Percentiles rank a stretch among this genome's conserved stretches.
phyloP scores from a whole-genome alignment of 2,797 vertebrate genomes.

The Fistularia tabacaria region DNA sequence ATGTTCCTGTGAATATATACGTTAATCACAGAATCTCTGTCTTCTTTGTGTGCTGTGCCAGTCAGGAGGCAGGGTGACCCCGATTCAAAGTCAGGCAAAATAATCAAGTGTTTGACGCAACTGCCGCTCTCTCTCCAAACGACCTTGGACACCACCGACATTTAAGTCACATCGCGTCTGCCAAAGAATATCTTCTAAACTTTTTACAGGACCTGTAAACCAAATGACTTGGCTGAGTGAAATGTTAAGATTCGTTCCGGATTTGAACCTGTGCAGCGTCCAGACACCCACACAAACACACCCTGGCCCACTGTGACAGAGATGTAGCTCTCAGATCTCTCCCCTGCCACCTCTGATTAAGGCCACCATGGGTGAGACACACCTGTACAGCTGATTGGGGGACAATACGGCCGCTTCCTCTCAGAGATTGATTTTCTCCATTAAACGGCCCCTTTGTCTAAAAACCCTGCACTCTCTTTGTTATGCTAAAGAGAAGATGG shows the following conservation, averaged over 20 bases:
- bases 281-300: conserved; percentile 12
- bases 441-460: conserved; percentile 88
- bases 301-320: conserved; percentile 36
- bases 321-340: conserved; percentile 68
- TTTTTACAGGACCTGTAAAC: neutral
- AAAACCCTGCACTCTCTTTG: conserved; percentile 81
- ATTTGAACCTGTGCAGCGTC: neutral
- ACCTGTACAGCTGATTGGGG: conserved; percentile 75
- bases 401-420: conserved; percentile 76
- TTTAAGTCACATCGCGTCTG: too few species aligned
- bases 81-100: too few species aligned
- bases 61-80: too few species aligned
- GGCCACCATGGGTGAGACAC: conserved; percentile 63
- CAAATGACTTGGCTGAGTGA: neutral
- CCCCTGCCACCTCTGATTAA: conserved; percentile 82
- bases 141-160: too few species aligned
- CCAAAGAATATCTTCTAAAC: too few species aligned
- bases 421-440: conserved; percentile 82
- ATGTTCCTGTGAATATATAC: too few species aligned
- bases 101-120: too few species aligned
- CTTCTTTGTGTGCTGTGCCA: too few species aligned
- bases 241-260: neutral
- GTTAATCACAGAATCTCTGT: too few species aligned
- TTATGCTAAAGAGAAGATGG: conserved; percentile 91
- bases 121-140: too few species aligned